phyloP scores from a whole-genome alignment of 2,888 invertebrate genomes.

The Agrotis segetum region DNA sequence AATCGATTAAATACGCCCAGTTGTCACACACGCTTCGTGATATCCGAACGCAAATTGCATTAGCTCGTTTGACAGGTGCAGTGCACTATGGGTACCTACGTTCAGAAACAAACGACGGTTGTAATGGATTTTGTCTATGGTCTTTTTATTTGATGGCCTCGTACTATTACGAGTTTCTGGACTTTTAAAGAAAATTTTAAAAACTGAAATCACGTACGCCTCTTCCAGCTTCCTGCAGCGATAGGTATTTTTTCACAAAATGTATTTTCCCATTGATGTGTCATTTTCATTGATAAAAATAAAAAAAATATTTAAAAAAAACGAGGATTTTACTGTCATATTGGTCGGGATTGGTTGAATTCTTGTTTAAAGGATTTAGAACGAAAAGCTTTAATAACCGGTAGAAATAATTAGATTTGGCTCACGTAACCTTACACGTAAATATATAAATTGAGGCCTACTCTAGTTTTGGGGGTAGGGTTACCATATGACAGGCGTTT shows the following conservation, averaged over 20 bases:
- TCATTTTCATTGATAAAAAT: too few species aligned
- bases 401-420: neutral
- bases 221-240: too few species aligned
- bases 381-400: too few species aligned
- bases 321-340: too few species aligned
- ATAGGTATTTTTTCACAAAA: too few species aligned
- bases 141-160: constrained; percentile 33
- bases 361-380: neutral
- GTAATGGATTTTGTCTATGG: constrained; percentile 25
- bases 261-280: too few species aligned
- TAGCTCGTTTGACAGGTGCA: constrained; percentile 58
- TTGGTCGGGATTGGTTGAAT: too few species aligned
- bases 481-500: too few species aligned
- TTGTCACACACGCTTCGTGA: constrained; percentile 54
- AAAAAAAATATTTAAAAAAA: too few species aligned
- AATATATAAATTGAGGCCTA: neutral
- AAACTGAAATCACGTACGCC: too few species aligned
- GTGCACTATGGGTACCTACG: constrained; percentile 46
- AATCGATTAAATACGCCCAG: constrained; percentile 56
- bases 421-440: neutral
- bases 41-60: constrained; percentile 50
- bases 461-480: too few species aligned
- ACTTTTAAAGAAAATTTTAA: neutral
- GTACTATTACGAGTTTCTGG: constrained; percentile 28
- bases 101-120: constrained; percentile 39